Percentiles rank a stretch among this genome's conserved stretches.
phyloP scores from a whole-genome alignment of 2,113 vertebrate genomes.

The Piprites chloris region DNA sequence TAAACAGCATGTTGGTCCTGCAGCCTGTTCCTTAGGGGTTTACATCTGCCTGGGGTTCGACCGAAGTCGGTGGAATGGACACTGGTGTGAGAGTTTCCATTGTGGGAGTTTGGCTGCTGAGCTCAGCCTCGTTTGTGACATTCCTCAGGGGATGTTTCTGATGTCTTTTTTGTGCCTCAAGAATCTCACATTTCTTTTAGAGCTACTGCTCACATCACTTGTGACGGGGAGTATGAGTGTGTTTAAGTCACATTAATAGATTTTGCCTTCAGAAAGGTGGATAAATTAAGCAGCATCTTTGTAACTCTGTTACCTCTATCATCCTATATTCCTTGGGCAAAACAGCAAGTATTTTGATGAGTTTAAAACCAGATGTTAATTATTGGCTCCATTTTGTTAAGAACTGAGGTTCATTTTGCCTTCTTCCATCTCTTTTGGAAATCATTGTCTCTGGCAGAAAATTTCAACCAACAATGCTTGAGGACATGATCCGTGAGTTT shows the following conservation, averaged over 20 bases:
- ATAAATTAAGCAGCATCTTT: not conserved
- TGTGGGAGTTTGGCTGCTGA: not conserved
- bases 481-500: not conserved
- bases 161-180: not conserved
- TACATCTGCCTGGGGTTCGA: not conserved
- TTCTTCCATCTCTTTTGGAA: not conserved
- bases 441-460: not conserved
- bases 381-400: not conserved
- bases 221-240: not conserved
- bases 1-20: not conserved
- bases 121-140: not conserved
- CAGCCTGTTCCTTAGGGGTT: not conserved
- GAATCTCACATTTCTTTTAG: not conserved
- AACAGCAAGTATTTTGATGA: not conserved
- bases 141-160: not conserved
- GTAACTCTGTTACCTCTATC: not conserved
- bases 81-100: not conserved
- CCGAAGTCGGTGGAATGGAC: rapidly evolving
- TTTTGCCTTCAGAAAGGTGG: not conserved
- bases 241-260: not conserved
- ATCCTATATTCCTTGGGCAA: not conserved
- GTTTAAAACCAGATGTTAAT: not conserved
- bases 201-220: not conserved
- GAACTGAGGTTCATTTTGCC: not conserved
- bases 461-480: not conserved